Base-by-base conservation (phyloP, 2,113 vertebrate species). In the Montifringilla adamsi region DNA sequence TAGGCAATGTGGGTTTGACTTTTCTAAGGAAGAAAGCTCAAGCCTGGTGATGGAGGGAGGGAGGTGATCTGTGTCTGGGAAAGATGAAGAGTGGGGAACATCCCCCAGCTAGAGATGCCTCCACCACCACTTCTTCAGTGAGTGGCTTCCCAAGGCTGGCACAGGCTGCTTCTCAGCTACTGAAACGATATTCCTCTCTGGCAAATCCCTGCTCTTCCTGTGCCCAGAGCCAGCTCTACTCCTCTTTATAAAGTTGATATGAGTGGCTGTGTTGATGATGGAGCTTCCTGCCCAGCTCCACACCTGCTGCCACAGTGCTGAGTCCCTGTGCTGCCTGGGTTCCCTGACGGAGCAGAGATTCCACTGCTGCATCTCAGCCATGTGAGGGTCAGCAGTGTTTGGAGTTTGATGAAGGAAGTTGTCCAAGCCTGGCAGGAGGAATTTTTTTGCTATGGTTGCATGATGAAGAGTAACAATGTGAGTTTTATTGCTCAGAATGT, bases 401-500 rank as follows among this genome's bases (percentile, higher is more conserved):
- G 41, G 16, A 13, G 4, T 76, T 69, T 21, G 27, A 3, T 64
- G 27, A 9, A 67, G 24, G 27, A 84, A 78, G 41, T 35, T 52
- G 44, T 69, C 5, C 55, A 90, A 87, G 88, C 53, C 28, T 3
- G 3, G 26, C 66, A 58, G 70, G 31, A 90, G 35, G 62, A 85
- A 72, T 90, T 87, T 89, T 89, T 72, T 59, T 92, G 18, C 11
- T 89, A 64, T 27, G 33, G 13, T 78, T 92, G 35, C 60, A 19
- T 52, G 55, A 47, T 90, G 73, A 94, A 59, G 60, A 84, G 64
- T 84, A 90, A 89, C 56, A 90, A 82, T 75, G 35, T 56, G 56
- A 92, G 22, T 84, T 92, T 92, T 94, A 92, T 47, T 89, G 69
- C 84, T 92, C 24, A 72, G 73, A 94, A 81, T 56, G 15, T 81